These are phyloP conservation scores for Salminus brasiliensis DNA, from an alignment of 2,113 vertebrate species.

Conservation along the genomic window DNA sequence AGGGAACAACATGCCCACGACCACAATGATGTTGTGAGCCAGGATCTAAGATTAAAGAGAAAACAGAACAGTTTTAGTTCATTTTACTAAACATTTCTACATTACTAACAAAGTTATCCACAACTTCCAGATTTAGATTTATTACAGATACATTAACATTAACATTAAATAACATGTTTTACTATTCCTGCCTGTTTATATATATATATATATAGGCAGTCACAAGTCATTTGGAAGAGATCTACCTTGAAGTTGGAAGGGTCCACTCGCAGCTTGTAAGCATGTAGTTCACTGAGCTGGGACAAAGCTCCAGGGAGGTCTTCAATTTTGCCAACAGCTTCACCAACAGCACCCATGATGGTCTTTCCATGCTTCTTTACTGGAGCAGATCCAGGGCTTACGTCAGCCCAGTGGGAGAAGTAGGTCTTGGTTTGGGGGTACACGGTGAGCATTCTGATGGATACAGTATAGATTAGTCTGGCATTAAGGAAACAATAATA, in stretches of 20 bases:
- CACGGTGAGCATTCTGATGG: conserved; percentile 63
- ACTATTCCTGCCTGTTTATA: too few relatives aligned
- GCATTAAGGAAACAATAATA: too few relatives aligned
- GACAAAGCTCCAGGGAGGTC: conserved; percentile 64
- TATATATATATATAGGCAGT: too few relatives aligned
- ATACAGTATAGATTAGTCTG: neutral
- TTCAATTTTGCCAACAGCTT: conserved; percentile 66
- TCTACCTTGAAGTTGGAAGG: conserved; percentile 79
- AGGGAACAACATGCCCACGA: conserved; percentile 43
- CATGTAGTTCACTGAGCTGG: conserved; percentile 79
- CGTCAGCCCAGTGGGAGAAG: conserved; percentile 77
- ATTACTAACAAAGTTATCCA: too few relatives aligned
- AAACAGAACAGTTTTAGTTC: conserved; percentile 3
- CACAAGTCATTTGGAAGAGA: neutral
- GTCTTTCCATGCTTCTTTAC: conserved; percentile 71
- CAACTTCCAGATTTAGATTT: too few relatives aligned
- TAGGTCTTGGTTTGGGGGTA: conserved; percentile 79
- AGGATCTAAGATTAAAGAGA: conserved; percentile 41
- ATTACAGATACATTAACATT: too few relatives aligned
- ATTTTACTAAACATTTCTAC: too few relatives aligned
- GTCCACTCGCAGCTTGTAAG: conserved; percentile 80
- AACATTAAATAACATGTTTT: too few relatives aligned
- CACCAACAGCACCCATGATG: conserved; percentile 57
- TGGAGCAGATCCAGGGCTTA: conserved; percentile 63
- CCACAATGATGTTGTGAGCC: conserved; percentile 39